Conservation (phyloP, 1,140 invertebrate genomes). For the Laodelphax striatellus region DNA sequence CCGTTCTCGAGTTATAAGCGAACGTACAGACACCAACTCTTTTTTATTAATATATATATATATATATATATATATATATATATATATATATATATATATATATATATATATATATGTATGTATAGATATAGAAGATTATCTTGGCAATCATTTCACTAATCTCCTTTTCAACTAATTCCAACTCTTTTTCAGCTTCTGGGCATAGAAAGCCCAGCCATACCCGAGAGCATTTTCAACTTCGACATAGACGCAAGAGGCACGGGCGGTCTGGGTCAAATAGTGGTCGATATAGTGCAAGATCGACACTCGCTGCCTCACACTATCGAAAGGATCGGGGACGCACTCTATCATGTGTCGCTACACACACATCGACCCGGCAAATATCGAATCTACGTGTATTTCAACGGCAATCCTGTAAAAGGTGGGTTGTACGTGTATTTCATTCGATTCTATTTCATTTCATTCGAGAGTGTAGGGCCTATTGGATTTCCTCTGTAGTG, state of each 20-base stretch:
- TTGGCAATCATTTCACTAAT: too few relatives aligned
- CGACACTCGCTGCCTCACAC: slow-evolving; percentile 72
- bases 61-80: too few relatives aligned
- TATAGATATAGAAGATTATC: too few relatives aligned
- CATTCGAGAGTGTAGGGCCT: too few relatives aligned
- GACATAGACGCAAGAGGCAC: slow-evolving; percentile 70
- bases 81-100: too few relatives aligned
- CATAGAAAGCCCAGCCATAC: slow-evolving; percentile 50
- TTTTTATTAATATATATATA: too few relatives aligned
- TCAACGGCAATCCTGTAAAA: slow-evolving; percentile 92
- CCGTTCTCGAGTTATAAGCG: too few relatives aligned
- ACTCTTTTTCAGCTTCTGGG: slow-evolving; percentile 39
- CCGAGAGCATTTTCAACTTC: slow-evolving; percentile 57
- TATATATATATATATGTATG: too few relatives aligned
- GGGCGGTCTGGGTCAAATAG: slow-evolving; percentile 77
- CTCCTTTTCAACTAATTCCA: not conserved
- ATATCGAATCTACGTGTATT: slow-evolving; percentile 87
- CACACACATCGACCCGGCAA: slow-evolving; percentile 80
- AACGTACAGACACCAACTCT: too few relatives aligned
- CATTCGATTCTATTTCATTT: not conserved
- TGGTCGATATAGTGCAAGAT: slow-evolving; percentile 78
- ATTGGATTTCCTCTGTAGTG: too few relatives aligned
- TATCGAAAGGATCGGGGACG: slow-evolving; percentile 67
- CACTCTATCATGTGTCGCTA: slow-evolving; percentile 79
- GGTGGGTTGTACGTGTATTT: slow-evolving; percentile 40